Conservation (phyloP, 2,797 vertebrate genomes). For the Rallus crepitans region DNA sequence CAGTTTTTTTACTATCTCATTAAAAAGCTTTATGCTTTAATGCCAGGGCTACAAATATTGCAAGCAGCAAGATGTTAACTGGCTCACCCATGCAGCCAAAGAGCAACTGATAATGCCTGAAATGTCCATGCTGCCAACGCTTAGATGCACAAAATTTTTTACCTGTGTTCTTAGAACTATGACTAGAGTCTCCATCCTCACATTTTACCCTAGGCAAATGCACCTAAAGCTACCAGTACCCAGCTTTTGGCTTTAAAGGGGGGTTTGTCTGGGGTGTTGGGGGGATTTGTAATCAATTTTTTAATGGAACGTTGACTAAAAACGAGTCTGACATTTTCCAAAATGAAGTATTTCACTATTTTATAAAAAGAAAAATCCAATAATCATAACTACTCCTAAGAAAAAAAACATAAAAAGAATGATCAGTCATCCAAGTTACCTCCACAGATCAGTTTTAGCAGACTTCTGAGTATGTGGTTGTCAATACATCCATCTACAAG, state of each 20-base stretch:
- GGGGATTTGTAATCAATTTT: background rate
- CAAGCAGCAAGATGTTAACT: background rate
- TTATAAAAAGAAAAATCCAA: background rate
- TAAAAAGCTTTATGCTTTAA: background rate
- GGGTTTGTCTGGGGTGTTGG: background rate
- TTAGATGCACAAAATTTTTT: background rate
- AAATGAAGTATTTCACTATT: background rate
- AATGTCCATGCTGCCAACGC: background rate
- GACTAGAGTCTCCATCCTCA: background rate
- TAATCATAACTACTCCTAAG: background rate
- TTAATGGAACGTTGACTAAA: background rate
- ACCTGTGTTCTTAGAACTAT: background rate
- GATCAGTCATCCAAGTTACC: background rate
- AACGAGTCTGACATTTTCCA: background rate
- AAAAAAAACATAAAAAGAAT: background rate
- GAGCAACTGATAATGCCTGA: background rate
- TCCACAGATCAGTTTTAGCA: conserved; percentile 1
- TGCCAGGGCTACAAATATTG: background rate
- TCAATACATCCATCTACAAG: conserved; percentile 38
- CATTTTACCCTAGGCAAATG: background rate
- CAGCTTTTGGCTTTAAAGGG: background rate
- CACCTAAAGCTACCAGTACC: background rate
- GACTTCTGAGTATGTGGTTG: background rate
- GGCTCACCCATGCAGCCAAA: background rate
- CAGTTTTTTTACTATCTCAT: background rate